Evolutionary conservation across 2,888 invertebrate genomes (phyloP).

Genomic region (Acleris emargana): DNA sequence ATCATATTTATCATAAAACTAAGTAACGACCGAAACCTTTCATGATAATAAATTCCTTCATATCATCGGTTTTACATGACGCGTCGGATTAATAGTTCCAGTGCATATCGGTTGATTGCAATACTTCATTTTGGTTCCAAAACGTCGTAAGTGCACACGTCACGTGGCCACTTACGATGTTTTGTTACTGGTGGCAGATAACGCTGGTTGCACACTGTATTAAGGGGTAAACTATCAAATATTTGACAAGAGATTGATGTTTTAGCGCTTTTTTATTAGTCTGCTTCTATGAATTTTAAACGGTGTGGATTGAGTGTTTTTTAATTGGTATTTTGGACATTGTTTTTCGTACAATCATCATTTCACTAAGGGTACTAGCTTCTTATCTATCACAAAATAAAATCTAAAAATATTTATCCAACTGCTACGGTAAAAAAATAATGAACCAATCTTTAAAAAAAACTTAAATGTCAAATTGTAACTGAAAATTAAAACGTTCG

Average conservation of each 20-base stretch:
- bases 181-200: background rate
- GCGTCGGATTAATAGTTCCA: conserved; percentile 35
- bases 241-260: conserved; percentile 36
- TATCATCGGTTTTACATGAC: conserved; percentile 33
- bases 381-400: no score
- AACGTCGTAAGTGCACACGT: conserved; percentile 4
- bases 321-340: background rate
- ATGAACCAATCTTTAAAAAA: no score
- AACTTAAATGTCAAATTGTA: no score
- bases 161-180: background rate
- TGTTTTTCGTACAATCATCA: background rate
- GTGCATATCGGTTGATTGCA: conserved; percentile 37
- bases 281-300: conserved; percentile 33
- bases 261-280: conserved; percentile 36
- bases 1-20: conserved; percentile 1
- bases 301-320: conserved; percentile 17
- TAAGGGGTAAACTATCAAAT: conserved; percentile 38
- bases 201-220: conserved; percentile 34
- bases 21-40: conserved; percentile 19
- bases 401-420: no score
- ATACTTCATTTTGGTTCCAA: conserved; percentile 1
- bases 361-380: background rate
- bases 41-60: conserved; percentile 33
- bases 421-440: background rate
- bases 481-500: no score